Evolutionary conservation across 1,140 invertebrate species (phyloP).

Genomic region (Drosophila gunungcola): DNA sequence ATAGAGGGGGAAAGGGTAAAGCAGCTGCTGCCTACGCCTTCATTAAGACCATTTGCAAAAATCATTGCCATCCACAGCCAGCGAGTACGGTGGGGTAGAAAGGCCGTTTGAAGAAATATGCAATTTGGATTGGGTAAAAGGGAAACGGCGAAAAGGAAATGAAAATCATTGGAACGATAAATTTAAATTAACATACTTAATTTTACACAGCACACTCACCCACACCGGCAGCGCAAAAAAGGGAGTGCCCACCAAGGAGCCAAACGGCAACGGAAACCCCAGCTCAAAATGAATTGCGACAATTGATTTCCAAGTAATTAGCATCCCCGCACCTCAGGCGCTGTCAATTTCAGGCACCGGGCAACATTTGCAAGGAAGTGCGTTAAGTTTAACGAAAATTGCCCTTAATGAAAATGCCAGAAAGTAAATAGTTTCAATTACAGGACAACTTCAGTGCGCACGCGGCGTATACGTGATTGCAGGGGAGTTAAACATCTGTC

Average conservation of each 20-base stretch:
- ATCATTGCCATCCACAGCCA: conserved; percentile 42
- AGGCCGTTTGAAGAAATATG: conserved; percentile 54
- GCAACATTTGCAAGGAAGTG: conserved; percentile 72
- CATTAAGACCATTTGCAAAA: conserved; percentile 65
- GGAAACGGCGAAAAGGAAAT: conserved; percentile 49
- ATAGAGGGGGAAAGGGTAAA: conserved; percentile 1
- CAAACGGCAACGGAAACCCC: conserved; percentile 14
- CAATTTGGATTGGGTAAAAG: conserved; percentile 49
- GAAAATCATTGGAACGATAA: conserved; percentile 78
- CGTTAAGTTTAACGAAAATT: conserved; percentile 78
- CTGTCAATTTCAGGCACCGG: conserved; percentile 44
- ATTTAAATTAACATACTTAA: conserved; percentile 82
- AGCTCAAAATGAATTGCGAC: conserved; percentile 73
- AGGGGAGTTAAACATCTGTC: conserved; percentile 35
- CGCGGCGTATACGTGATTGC: conserved; percentile 70
- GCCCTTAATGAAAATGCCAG: conserved; percentile 73
- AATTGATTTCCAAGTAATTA: conserved; percentile 81
- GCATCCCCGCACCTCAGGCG: conserved; percentile 43
- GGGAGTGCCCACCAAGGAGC: background rate
- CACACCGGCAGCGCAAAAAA: background rate
- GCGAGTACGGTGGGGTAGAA: conserved; percentile 3
- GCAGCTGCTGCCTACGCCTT: conserved; percentile 53
- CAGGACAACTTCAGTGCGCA: conserved; percentile 48
- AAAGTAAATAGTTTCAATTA: conserved; percentile 82
- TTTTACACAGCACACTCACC: conserved; percentile 47